Evolutionary conservation across 2,888 invertebrate genomes (phyloP).

Genomic region (Malachius bipustulatus): DNA sequence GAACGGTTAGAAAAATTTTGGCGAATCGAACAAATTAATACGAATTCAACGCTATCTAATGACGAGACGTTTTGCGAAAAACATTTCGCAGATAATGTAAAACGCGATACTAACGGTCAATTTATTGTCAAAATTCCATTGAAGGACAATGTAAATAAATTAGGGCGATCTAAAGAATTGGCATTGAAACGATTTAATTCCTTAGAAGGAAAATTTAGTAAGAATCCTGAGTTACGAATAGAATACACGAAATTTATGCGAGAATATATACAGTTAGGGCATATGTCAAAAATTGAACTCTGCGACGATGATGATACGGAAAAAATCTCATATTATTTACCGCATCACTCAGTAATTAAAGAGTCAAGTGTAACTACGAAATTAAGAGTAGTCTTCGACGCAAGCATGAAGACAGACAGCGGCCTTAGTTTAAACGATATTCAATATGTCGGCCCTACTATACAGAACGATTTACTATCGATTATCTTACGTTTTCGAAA

Average conservation of each 20-base stretch:
- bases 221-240: neutral
- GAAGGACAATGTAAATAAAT: neutral
- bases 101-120: neutral
- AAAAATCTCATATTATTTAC: conserved; percentile 2
- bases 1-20: too few relatives aligned
- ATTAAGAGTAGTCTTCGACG: conserved; percentile 5
- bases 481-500: neutral
- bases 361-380: conserved; percentile 1
- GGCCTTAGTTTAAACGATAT: conserved; percentile 3
- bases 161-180: neutral
- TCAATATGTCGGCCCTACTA: conserved; percentile 4
- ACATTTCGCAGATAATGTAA: neutral
- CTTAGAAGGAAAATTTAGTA: neutral
- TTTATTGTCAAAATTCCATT: neutral
- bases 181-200: neutral
- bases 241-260: neutral
- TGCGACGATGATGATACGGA: neutral
- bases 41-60: too few relatives aligned
- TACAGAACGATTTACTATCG: conserved; percentile 1
- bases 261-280: neutral
- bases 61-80: too few relatives aligned
- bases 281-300: neutral
- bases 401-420: conserved; percentile 1
- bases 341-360: conserved; percentile 1
- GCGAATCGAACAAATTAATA: too few relatives aligned